Base-by-base conservation (phyloP, 2,888 invertebrate species). In the Parnassius smintheus region DNA sequence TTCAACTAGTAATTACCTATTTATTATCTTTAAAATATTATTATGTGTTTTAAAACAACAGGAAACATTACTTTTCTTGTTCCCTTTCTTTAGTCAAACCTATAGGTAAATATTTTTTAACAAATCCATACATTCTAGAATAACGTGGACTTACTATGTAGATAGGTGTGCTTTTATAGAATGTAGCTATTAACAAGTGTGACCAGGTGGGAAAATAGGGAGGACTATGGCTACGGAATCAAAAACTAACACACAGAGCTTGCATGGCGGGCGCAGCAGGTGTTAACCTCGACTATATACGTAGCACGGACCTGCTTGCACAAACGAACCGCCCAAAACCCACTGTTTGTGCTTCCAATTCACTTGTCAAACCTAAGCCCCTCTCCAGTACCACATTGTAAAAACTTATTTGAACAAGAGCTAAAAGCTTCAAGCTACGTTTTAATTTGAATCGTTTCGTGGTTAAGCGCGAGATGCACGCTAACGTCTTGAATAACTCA, bases 241-340 rank as follows among this genome's bases (percentile, higher is more conserved):
- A 60, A 66, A 65, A 69, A 71, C 68, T 78, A 76, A 78, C 79
- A 86, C 77, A 83, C 82, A 82, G 70, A 67, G 69, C 75, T 73
- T 73, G 80, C 74, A 88, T 86, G 87, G 88, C 87, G 73, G 85
- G 77, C 77, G 75, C 66, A 72, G 80, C 90, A 90, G 89, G 90
- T 91, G 91, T 85, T 88, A 90, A 86, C 86, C 77, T 78, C 68
- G 75, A 62, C 72, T 73, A 75, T 75, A 72, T 75, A 73, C 75
- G 73, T 72, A 73, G 72, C 77, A 72, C 74, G 72, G 70, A 71
- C 72, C 74, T 74, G 76, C 75, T 75, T 75, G 75, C 76, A 85
- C 88, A 90, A 87, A 86, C 82, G 88, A 80, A 85, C 90, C 91
- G 91, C 90, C 90, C 91, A 87, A 83, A 86, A 79, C 76, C 75